phyloP scores from a whole-genome alignment of 2,888 invertebrate genomes.

The Graphium colonna region DNA sequence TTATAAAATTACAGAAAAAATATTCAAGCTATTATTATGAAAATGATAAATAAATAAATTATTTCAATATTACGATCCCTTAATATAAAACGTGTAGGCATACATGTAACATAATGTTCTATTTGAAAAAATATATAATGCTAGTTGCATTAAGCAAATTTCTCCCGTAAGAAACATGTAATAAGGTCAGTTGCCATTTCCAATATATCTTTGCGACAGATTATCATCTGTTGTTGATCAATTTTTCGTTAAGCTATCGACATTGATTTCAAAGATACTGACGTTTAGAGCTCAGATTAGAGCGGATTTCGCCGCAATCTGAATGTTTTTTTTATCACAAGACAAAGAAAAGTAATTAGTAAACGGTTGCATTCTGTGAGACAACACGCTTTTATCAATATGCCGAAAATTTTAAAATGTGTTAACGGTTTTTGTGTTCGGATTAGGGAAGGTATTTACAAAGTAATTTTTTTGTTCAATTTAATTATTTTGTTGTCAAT shows the following conservation, averaged over 20 bases:
- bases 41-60: neutral
- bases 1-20: too few species aligned
- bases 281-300: slow-evolving; percentile 7
- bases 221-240: slow-evolving; percentile 13
- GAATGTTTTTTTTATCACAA: slow-evolving; percentile 13
- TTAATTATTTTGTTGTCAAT: too few species aligned
- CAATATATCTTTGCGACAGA: neutral
- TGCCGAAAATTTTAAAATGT: neutral
- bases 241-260: slow-evolving; percentile 6
- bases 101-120: neutral
- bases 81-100: neutral
- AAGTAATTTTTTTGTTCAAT: too few species aligned
- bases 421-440: neutral
- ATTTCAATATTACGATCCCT: neutral
- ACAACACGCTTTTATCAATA: neutral
- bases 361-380: neutral
- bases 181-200: neutral
- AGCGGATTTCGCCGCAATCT: slow-evolving; percentile 13
- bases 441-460: slow-evolving; percentile 6
- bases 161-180: neutral
- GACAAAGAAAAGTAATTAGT: slow-evolving; percentile 11
- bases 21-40: too few species aligned
- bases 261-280: slow-evolving; percentile 11
- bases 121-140: neutral
- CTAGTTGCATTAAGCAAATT: neutral